phyloP scores from a whole-genome alignment of 1,140 invertebrate genomes.

The Bombus pascuorum region DNA sequence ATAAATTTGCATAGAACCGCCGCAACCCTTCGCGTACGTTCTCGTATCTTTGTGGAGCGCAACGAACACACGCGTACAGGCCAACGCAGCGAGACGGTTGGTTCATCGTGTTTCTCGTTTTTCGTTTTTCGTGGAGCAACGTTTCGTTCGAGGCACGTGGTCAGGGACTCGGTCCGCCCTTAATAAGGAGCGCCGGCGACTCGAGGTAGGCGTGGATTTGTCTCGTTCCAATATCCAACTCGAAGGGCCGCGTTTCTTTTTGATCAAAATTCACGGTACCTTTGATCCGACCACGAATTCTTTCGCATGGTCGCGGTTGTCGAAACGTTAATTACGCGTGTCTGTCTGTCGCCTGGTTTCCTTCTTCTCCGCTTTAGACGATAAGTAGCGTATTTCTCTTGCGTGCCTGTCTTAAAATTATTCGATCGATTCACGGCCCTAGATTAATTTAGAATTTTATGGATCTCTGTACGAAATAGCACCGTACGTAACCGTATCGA shows the following conservation, averaged over 20 bases:
- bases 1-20: constrained; percentile 68
- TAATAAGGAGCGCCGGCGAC: constrained; percentile 64
- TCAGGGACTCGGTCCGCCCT: constrained; percentile 26
- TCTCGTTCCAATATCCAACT: constrained; percentile 57
- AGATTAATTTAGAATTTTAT: too few species aligned
- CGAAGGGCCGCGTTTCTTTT: constrained; percentile 23
- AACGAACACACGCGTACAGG: not conserved
- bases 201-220: constrained; percentile 64
- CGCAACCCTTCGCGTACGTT: constrained; percentile 49
- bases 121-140: constrained; percentile 42
- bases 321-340: constrained; percentile 19
- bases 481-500: too few species aligned
- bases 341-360: not conserved
- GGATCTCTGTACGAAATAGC: too few species aligned
- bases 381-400: too few species aligned
- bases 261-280: constrained; percentile 16
- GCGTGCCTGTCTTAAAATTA: too few species aligned
- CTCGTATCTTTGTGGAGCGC: not conserved
- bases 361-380: too few species aligned
- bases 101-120: constrained; percentile 36
- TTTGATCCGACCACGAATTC: constrained; percentile 15
- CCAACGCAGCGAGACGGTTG: not conserved
- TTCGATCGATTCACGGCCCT: too few species aligned
- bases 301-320: constrained; percentile 6
- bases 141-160: constrained; percentile 33